Conservation (phyloP, 2,888 invertebrate genomes). For the Chaetoderma sp. region DNA sequence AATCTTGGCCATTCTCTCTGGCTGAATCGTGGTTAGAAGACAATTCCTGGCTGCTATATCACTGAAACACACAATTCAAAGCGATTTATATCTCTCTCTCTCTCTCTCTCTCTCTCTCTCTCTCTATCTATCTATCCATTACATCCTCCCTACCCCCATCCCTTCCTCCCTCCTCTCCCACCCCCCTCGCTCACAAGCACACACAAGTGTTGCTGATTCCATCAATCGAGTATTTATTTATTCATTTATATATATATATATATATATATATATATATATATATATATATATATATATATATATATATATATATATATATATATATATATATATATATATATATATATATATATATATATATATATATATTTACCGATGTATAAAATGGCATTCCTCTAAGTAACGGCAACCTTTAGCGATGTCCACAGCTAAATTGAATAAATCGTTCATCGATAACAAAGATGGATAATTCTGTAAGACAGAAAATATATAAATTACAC, state of each 20-base stretch:
- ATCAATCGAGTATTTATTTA: too few species aligned
- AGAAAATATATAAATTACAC: not conserved
- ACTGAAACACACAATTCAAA: too few species aligned
- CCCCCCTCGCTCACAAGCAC: too few species aligned
- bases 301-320: not conserved
- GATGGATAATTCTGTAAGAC: conserved; percentile 41
- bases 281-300: not conserved
- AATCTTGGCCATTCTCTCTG: conserved; percentile 93
- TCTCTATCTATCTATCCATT: too few species aligned
- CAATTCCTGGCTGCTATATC: conserved; percentile 99
- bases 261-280: conserved; percentile 3
- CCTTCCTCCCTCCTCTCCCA: too few species aligned
- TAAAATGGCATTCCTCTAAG: conserved; percentile 92
- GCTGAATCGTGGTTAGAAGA: conserved; percentile 90
- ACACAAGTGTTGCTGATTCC: too few species aligned
- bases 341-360: too few species aligned
- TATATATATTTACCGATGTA: conserved; percentile 77
- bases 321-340: too few species aligned
- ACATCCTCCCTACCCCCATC: too few species aligned
- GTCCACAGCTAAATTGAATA: conserved; percentile 87
- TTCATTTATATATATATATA: conserved; percentile 5
- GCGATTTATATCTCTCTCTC: too few species aligned
- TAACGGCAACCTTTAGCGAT: conserved; percentile 94
- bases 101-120: too few species aligned
- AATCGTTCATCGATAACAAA: conserved; percentile 68